Base-by-base conservation (phyloP, 2,113 vertebrate species). In the Notechis scutatus region DNA sequence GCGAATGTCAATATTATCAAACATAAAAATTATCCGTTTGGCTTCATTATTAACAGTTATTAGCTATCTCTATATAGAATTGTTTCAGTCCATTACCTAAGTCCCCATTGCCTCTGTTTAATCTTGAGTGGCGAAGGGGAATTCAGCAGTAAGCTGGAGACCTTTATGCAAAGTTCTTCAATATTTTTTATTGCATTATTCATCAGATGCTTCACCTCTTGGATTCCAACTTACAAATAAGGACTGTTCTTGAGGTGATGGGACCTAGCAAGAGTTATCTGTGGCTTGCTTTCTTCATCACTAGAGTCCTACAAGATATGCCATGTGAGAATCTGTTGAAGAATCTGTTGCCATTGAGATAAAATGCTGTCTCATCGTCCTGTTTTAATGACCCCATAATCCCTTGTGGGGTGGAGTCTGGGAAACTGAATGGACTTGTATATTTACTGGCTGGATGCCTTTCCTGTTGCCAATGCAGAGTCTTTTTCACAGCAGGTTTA, bases 11-110 rank as follows among this genome's bases (percentile, higher is more conserved):
- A 59, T 95, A 47, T 93, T 91, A 91, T 2, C 55, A 94, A 93
- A 90, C 14, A 47, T 69, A 91, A 85, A 64, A 81, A 81, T 21
- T 6, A 52, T 64, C 74, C 29, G 69, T 56, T 94, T 93, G 23
- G 94, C 52, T 93, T 94, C n/a, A 85, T 91, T 93, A 93, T 59
- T 87, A 95, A 93, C 93, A 95, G 91, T 94, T 95, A 91, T 85
- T 56, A n/a, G 11, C 1, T 55, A 14, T 92, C 94, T 91, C 59
- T 94, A 92, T 94, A 81, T 1, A 91, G 85, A 94, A 93, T 74
- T 5, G 89, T 93, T 93, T 50, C 61, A 92, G 20, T 94, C 91
- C 92, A 50, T 89, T 92, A 61, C 91, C 90, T 14, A 21, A 52
- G 4, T 26, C 39, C 91, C 90, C 64, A 0, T 92, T 94, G 39